Evolutionary conservation across 1,140 invertebrate species (phyloP), one percentile per base, ranked within the genome.

Genomic region (Ladona fulva): DNA sequence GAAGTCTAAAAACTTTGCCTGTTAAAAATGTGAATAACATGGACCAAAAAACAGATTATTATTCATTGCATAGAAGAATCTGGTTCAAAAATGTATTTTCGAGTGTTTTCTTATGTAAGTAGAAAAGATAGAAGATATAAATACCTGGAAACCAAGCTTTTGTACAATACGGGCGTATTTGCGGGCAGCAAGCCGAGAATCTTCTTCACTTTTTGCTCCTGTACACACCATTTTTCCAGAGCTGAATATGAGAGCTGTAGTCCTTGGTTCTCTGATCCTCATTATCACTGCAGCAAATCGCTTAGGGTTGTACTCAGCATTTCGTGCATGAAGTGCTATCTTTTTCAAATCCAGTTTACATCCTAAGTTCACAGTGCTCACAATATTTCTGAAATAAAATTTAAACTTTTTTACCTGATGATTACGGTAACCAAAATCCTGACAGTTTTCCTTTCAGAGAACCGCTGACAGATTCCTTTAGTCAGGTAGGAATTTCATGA

Each of bases 161-260:
- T 99, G 98, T 79, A 99, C 97, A 85, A 99, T 99, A 83, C 98
- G 89, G 24, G 98, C 98, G 89, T 99, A 99, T 87, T 99, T 99
- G 83, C 98, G 89, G 1, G 97, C 98, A 76, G 98, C 98, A 79
- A 99, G 86, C 81, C 97, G 89, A 0, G 97, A 99, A 83, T 97
- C 94, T 83, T 99, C 97, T 88, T 99, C 98, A 89, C 96, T 99
- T 88, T 99, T 99, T 0, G 98, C 98, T 24, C 98, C 98, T 0
- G 98, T 99, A 85, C 98, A 99, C 0, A 99, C 98, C 98, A 99
- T 99, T 90, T 99, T 99, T 0, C 98, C 98, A 66, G 97, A 99
- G 82, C 96, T 98, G 84, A 99, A 99, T 81, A 99, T 99, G 14
- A 99, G 86, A 16, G 98, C 98, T 25, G 98, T 99, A 1, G 98